Base-by-base conservation (phyloP, 2,113 vertebrate genomes). In the Colossoma macropomum region DNA sequence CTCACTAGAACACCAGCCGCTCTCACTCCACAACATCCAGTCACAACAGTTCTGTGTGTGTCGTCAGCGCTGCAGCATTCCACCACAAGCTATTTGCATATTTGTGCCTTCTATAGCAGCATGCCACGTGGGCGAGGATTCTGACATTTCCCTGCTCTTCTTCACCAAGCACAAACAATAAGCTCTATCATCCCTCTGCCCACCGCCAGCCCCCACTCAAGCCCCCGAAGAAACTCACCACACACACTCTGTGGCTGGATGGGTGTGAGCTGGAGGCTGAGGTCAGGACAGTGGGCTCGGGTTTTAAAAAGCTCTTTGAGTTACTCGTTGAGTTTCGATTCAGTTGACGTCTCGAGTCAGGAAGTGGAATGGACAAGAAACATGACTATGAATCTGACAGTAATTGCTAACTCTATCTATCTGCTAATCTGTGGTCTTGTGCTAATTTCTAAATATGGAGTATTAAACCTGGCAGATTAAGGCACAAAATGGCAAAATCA, bases 111-210 rank as follows among this genome's bases (percentile, higher is more conserved):
- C 74, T 59, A 76, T 52, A 63, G 72, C 27, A 54, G 38, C 45
- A 0, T 68, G 81, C 66, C 68, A 84, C 48, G 74, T 84, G 75
- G 84, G 79, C 21, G 63, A 72, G 65, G n/a, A 54, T 70, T 38
- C 68, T 86, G 77, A 84, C 74, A 86, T 86, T 86, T 86, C 63
- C 7, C 80, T 30, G 32, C 63, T 87, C 82, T 81, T 81, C 73
- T 66, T 84, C 74, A 75, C 25, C 30, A 27, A 34, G 23, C 79
- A n/a, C 41, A 75, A 77, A 88, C 84, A 88, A 86, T 81, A 23
- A 62, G 62, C 60, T n/a, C 81, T 81, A 71, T 85, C 81, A 81
- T 81, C 79, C 52, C 63, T 52, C 52, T 52, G 73, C 80, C 80
- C 77, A 83, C 84, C 77, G 68, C 68, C 54, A 52, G 70, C 38